Conservation (phyloP, 2,888 invertebrate genomes). For the Andrena fulva region DNA sequence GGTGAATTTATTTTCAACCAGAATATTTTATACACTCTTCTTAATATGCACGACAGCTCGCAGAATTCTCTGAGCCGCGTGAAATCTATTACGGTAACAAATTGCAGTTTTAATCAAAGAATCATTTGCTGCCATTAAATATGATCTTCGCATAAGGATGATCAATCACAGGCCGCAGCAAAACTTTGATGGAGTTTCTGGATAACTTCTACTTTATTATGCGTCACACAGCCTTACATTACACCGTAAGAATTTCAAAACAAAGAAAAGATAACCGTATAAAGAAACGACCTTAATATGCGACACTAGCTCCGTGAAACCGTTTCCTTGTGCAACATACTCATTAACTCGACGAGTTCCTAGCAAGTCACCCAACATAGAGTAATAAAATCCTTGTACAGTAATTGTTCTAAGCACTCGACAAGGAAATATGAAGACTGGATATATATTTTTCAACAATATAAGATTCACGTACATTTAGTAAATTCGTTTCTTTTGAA, state of each 20-base stretch:
- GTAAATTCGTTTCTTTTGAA: background rate
- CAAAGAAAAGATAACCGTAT: background rate
- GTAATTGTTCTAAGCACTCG: no score
- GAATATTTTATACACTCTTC: no score
- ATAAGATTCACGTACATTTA: background rate
- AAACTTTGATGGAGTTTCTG: background rate
- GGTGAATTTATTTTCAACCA: no score
- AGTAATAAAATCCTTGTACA: no score
- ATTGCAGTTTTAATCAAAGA: slow-evolving; percentile 29
- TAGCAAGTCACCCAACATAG: no score
- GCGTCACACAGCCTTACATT: background rate
- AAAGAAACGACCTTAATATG: background rate
- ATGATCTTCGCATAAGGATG: background rate
- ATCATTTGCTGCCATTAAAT: background rate
- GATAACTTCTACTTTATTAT: background rate
- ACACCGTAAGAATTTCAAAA: background rate
- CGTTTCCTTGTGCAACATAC: no score
- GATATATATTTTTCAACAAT: background rate
- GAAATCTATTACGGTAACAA: background rate
- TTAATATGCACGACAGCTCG: no score
- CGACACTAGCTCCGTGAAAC: no score
- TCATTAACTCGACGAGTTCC: no score
- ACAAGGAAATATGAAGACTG: no score
- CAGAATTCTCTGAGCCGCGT: no score
- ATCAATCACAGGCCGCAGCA: background rate